Evolutionary conservation across 2,888 invertebrate genomes (phyloP), one percentile per base, ranked within the genome.

Genomic region (Dexiosoma caninum): DNA sequence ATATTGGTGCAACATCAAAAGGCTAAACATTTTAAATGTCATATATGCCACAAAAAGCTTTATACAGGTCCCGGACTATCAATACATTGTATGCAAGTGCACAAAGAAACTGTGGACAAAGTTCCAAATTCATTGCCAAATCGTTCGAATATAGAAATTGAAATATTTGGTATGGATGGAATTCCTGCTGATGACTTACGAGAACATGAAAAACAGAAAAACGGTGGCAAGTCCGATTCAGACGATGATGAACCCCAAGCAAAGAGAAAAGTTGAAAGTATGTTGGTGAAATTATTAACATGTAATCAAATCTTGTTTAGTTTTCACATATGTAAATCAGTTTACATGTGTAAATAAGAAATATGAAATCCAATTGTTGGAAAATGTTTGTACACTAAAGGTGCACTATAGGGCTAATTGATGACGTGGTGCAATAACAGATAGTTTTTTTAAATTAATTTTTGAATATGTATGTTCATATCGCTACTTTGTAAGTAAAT

Each of bases 91-190:
- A 98, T 99, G 98, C 99, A 99, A 94, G 99, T 99, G 80, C 99
- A 99, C 91, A 99, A 99, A 92, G 99, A 99, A 92, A 97, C 98
- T 77, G 97, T 99, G 90, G 99, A 99, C 91, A 98, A 99, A 93
- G 98, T 99, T 89, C 99, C 99, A 85, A 99, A 98, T 92, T 97
- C 99, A 83, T 92, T 99, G 89, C 98, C 98, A 86, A 97, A 97
- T 91, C 94, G 99, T 90, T 97, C 97, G 88, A 98, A 98, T 92
- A 98, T 98, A 89, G 98, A 99, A 92, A 97, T 99, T 90, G 99
- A 99, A 93, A 99, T 99, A 88, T 99, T 99, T 92, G 99, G 99
- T 85, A 99, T 99, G 99, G 99, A 99, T 93, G 99, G 99, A 85
- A 99, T 99, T 87, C 99, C 99, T 32, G 94, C 96, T 70, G 96